Conservation (phyloP, 2,888 invertebrate species). For the Ormyrus rosae region DNA sequence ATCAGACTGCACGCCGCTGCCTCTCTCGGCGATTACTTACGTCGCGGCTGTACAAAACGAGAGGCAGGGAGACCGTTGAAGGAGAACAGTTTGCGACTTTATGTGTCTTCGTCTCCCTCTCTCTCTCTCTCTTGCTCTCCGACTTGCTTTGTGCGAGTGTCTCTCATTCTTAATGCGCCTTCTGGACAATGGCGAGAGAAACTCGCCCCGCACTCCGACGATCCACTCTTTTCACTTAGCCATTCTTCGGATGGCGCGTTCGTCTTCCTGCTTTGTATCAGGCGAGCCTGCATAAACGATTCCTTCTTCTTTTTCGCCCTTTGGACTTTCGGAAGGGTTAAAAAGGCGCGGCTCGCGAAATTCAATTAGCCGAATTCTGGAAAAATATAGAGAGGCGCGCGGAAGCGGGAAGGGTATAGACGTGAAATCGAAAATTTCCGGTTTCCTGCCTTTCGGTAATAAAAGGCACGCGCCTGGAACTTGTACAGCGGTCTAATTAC, state of each 20-base stretch:
- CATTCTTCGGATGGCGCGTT: conserved; percentile 51
- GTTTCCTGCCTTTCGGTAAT: conserved; percentile 31
- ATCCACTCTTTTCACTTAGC: conserved; percentile 56
- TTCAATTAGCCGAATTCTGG: conserved; percentile 7
- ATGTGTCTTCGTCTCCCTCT: conserved; percentile 5
- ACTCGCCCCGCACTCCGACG: conserved; percentile 59
- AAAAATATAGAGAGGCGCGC: not conserved
- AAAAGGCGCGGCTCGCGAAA: too few relatives aligned
- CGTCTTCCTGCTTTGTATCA: conserved; percentile 40
- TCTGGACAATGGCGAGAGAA: conserved; percentile 71
- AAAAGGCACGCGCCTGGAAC: not conserved
- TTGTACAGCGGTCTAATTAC: conserved; percentile 17
- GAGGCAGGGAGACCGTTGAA: conserved; percentile 51
- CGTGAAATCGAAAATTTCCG: conserved; percentile 45
- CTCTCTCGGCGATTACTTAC: conserved; percentile 67
- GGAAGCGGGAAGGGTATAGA: conserved; percentile 11
- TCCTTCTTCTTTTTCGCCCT: conserved; percentile 8
- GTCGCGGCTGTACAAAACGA: conserved; percentile 59
- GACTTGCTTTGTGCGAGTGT: conserved; percentile 60
- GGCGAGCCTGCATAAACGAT: not conserved
- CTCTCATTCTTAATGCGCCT: conserved; percentile 68
- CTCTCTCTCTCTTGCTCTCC: conserved; percentile 56
- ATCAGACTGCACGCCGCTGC: conserved; percentile 63
- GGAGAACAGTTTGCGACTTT: conserved; percentile 21
- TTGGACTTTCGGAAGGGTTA: not conserved